Percentiles rank a stretch among this genome's conserved stretches.
These are phyloP conservation scores for Sardina pilchardus DNA, from an alignment of 2,113 vertebrate species.

Conservation along the genomic window DNA sequence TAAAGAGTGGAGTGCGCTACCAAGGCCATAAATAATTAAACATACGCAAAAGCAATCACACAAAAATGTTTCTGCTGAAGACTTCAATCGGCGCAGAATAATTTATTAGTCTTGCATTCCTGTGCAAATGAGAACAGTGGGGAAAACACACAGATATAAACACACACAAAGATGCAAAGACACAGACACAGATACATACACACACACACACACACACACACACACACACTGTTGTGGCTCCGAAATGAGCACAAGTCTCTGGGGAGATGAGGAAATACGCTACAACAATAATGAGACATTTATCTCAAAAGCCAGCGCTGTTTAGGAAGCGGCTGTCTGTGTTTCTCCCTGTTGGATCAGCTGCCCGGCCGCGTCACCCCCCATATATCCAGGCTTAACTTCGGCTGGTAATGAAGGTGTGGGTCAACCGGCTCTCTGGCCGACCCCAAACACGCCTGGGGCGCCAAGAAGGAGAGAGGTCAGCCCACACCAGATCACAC, in stretches of 20 bases:
- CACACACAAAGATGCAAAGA: background rate
- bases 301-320: conserved; percentile 28
- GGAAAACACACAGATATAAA: conserved; percentile 2
- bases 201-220: background rate
- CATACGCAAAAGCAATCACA: background rate
- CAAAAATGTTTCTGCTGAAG: conserved; percentile 11
- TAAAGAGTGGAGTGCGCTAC: background rate
- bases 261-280: conserved; percentile 11
- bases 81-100: conserved; percentile 11
- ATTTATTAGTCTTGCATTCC: background rate
- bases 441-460: conserved; percentile 34
- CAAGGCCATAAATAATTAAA: conserved; percentile 11
- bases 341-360: conserved; percentile 53
- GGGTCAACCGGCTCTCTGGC: conserved; percentile 40
- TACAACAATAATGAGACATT: conserved; percentile 45
- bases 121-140: conserved; percentile 15
- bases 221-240: background rate
- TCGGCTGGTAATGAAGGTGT: conserved; percentile 38
- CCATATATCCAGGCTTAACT: conserved; percentile 37
- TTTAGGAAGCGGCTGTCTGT: conserved; percentile 30
- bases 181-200: background rate
- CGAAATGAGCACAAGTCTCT: conserved; percentile 25
- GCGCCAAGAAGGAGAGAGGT: conserved; percentile 39
- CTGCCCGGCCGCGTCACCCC: conserved; percentile 36
- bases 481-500: conserved; percentile 53